Conservation (phyloP, 2,888 invertebrate species). For the Choristoneura rosaceana region DNA sequence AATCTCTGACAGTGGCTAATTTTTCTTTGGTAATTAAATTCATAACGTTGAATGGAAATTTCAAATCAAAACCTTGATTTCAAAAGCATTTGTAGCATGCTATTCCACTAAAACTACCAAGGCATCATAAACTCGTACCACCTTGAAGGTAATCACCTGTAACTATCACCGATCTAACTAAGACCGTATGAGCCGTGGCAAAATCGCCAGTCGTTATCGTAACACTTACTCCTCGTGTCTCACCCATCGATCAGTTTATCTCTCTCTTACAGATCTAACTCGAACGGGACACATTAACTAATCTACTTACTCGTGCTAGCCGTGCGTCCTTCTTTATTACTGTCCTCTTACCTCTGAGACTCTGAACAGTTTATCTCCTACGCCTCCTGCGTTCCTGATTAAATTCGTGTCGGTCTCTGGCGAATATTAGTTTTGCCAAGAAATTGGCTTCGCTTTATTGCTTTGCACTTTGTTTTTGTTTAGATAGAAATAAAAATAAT, state of each 20-base stretch:
- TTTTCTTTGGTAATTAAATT: too few species aligned
- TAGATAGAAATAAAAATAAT: background rate
- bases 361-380: slow-evolving; percentile 20
- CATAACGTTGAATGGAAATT: too few species aligned
- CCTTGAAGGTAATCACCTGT: slow-evolving; percentile 10
- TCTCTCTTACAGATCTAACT: background rate
- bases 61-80: too few species aligned
- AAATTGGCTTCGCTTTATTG: slow-evolving; percentile 28
- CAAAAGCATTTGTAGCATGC: background rate
- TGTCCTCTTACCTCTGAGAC: slow-evolving; percentile 8
- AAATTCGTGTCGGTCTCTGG: slow-evolving; percentile 25
- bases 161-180: slow-evolving; percentile 20
- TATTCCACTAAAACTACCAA: background rate
- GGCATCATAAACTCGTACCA: slow-evolving; percentile 6
- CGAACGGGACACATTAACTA: background rate
- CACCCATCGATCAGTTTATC: background rate
- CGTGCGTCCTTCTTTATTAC: slow-evolving; percentile 13
- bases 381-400: slow-evolving; percentile 31
- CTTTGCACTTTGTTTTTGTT: slow-evolving; percentile 12
- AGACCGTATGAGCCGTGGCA: background rate
- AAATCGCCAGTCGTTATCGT: slow-evolving; percentile 3
- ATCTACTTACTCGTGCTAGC: background rate
- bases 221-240: background rate
- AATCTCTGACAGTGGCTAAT: too few species aligned
- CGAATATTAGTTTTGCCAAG: slow-evolving; percentile 37